Evolutionary conservation across 2,113 vertebrate species (phyloP).

Genomic region (Atlantisia rogersi): DNA sequence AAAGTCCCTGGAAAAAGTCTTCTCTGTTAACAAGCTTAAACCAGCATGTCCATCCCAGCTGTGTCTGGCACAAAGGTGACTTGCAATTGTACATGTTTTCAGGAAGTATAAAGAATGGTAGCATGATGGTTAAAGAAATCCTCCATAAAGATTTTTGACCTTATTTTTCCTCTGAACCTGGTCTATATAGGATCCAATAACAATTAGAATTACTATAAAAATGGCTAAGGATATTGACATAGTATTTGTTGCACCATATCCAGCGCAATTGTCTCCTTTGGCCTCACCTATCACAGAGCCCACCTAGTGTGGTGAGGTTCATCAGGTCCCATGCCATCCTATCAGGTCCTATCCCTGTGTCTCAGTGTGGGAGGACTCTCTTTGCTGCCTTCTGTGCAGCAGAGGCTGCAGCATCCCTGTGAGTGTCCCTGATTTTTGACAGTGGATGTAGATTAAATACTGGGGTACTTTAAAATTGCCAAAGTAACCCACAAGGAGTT

Average conservation of each 20-base stretch:
- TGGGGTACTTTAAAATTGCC: not conserved
- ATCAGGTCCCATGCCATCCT: not conserved
- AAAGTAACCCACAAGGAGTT: not conserved
- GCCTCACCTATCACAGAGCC: not conserved
- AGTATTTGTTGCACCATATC: not conserved
- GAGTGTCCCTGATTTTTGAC: not conserved
- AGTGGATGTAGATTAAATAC: not conserved
- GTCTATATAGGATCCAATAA: not conserved
- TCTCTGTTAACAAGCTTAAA: not conserved
- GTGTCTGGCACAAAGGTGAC: not conserved
- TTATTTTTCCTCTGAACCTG: not conserved
- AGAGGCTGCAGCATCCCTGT: not conserved
- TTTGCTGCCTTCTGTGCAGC: not conserved
- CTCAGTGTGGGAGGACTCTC: not conserved
- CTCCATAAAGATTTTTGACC: not conserved
- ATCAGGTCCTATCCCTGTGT: not conserved
- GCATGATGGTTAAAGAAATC: not conserved
- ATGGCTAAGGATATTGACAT: not conserved
- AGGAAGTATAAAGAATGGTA: not conserved
- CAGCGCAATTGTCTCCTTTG: not conserved
- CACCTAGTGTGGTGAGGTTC: not conserved
- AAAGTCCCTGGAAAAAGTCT: not conserved
- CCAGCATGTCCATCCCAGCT: not conserved
- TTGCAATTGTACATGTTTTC: not conserved
- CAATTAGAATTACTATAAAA: not conserved